These are phyloP conservation scores for Tridacna crocea DNA, from an alignment of 2,888 invertebrate genomes.

Conservation along the genomic window DNA sequence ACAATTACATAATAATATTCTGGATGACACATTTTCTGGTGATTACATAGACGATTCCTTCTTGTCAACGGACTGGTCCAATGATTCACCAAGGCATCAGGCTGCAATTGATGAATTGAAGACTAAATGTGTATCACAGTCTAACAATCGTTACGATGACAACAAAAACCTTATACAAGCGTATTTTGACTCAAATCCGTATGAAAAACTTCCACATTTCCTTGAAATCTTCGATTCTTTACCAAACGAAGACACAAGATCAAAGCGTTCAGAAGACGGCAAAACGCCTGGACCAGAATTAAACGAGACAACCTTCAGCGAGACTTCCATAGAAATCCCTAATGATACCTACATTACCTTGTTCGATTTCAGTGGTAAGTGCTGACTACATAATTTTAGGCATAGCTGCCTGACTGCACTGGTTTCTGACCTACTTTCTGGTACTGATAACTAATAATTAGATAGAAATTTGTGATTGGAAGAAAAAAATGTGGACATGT, in stretches of 20 bases:
- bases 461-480: too few relatives aligned
- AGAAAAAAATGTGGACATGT: too few relatives aligned
- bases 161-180: conserved; percentile 16
- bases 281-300: neutral
- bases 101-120: neutral
- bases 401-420: too few relatives aligned
- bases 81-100: conserved; percentile 29
- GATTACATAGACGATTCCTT: conserved; percentile 42
- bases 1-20: neutral
- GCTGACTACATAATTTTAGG: too few relatives aligned
- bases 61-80: conserved; percentile 42
- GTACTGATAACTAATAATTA: too few relatives aligned
- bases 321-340: neutral
- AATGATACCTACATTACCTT: conserved; percentile 3
- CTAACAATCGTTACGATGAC: conserved; percentile 6
- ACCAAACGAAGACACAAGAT: neutral
- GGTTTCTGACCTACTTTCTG: too few relatives aligned
- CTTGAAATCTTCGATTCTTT: conserved; percentile 25
- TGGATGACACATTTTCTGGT: conserved; percentile 17
- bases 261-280: neutral
- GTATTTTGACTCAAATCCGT: conserved; percentile 5
- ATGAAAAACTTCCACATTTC: conserved; percentile 30
- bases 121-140: conserved; percentile 5
- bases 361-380: conserved; percentile 20
- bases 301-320: conserved; percentile 6